Base-by-base conservation (phyloP, 2,888 invertebrate species). In the Limenitis arthemis region DNA sequence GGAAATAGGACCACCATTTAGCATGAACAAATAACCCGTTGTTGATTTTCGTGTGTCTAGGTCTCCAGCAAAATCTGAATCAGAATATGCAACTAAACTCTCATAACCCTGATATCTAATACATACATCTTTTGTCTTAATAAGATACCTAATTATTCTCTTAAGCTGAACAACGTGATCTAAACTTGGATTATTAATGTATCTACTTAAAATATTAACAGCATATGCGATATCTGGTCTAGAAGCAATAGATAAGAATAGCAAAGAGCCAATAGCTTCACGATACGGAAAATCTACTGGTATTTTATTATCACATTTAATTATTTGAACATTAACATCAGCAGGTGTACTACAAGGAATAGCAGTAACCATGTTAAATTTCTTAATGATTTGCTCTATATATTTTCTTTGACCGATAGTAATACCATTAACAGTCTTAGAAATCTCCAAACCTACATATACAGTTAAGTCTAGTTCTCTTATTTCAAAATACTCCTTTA, bases 1-100 rank as follows among this genome's bases (percentile, higher is more conserved):
- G 37, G 63, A 53, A 3, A 66, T 41, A n/a, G 63, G 61, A n/a
- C 63, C 64, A 0, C 62, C 61, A 60, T 65, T 66, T 51, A 65
- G 39, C 6, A 55, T 29, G 53, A 64, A 64, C n/a, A 66, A 59
- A 38, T 64, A 66, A 5, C 64, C 65, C 2, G 62, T 59, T 34
- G 56, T 65, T 6, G 66, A 66, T 34, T 62, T 66, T 5, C 65
- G 38, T 6, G 61, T 56, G 44, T 67, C 61, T 6, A 64, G 1
- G 55, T 68, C 64, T 9, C 59, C 32, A 8, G 64, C 66, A 62
- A 57, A 65, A 61, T 64, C 61, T 31, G 64, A 60, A 47, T 68
- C 65, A 7, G 63, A 63, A 51, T 65, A 65, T 0, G 63, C 63
- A 41, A 54, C 42, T 0, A 66, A 33, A 50, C 49, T 54, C 34